phyloP scores from a whole-genome alignment of 1,140 invertebrate genomes.

The Bradynema listronoti region DNA sequence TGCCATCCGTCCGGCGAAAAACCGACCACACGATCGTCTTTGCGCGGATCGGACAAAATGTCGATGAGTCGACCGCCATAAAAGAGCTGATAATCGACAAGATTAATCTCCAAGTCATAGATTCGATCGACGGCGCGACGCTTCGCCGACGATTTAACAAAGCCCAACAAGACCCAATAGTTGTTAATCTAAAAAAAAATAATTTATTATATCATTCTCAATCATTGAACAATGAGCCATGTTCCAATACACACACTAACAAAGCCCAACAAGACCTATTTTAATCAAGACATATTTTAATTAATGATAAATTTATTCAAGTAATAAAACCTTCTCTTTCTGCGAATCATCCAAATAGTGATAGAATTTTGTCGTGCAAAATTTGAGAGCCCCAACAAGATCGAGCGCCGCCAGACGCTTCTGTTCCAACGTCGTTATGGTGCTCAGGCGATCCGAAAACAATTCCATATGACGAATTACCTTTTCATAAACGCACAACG shows the following conservation, averaged over 20 bases:
- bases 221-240: too few species aligned
- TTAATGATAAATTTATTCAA: too few species aligned
- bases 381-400: slow-evolving; percentile 48
- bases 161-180: slow-evolving; percentile 47
- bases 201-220: too few species aligned
- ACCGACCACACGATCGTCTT: slow-evolving; percentile 56
- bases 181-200: slow-evolving; percentile 34
- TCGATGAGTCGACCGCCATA: slow-evolving; percentile 54
- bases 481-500: slow-evolving; percentile 50
- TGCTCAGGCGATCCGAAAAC: slow-evolving; percentile 27
- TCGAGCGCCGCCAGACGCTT: slow-evolving; percentile 39
- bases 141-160: slow-evolving; percentile 26
- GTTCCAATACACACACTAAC: too few species aligned
- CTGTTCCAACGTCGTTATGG: slow-evolving; percentile 21
- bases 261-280: too few species aligned
- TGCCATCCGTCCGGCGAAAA: slow-evolving; percentile 55
- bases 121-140: slow-evolving; percentile 38
- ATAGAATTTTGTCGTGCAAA: slow-evolving; percentile 49
- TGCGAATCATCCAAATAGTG: slow-evolving; percentile 44
- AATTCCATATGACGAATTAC: slow-evolving; percentile 39
- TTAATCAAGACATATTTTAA: too few species aligned
- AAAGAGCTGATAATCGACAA: slow-evolving; percentile 53
- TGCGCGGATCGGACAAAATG: slow-evolving; percentile 50
- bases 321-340: slow-evolving; percentile 41
- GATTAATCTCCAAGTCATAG: slow-evolving; percentile 48